Evolutionary conservation across 2,888 invertebrate genomes (phyloP), one percentile per base, ranked within the genome.

Genomic region (Cerastoderma edule): DNA sequence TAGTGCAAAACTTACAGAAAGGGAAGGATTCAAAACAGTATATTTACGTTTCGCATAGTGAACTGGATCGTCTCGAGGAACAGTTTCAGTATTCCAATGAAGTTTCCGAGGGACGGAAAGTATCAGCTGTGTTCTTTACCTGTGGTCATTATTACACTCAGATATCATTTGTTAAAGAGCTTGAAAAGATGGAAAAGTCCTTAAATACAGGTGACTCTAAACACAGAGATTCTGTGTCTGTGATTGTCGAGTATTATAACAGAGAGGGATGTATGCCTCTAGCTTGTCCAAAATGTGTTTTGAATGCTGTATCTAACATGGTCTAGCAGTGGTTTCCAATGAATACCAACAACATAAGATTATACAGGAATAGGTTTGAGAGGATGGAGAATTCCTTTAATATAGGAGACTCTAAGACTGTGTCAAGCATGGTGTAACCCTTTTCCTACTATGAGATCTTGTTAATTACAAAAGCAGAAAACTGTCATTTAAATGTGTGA

Each of bases 201-300:
- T 67, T 87, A n/a, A 83, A 80, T 6, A 54, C 74, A 10, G 82
- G 85, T 13, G 60, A 73, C 6, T 48, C 75, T 24, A 86, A 83
- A 39, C 77, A 90, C 1, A 87, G 88, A 1, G 80, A 87, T 53
- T 85, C 87, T 28, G 83, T 87, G 6, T 71, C 84, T 28, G 64
- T 90, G 22, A 77, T 91, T 33, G 79, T 83, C 28, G 85, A 89
- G 54, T 87, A 88, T 54, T 89, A 89, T 72, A 69, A 53, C 22
- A 83, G 85, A 33, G 78, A 84, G 46, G 88, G 83, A 1, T 66
- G 84, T 32, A 66, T 88, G 44, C 84, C 88, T 30, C 70, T 89
- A 63, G 89, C 90, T 10, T 91, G 91, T 78, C 91, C 91, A 6
- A 88, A 85, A 66, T 91, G 91, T 87, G 88, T 91, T 8, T 75